A percentile compares a stretch with the other conserved stretches of the same genome.
Conservation (phyloP, 2,113 vertebrate species). For the Xyliphius kryptos region DNA sequence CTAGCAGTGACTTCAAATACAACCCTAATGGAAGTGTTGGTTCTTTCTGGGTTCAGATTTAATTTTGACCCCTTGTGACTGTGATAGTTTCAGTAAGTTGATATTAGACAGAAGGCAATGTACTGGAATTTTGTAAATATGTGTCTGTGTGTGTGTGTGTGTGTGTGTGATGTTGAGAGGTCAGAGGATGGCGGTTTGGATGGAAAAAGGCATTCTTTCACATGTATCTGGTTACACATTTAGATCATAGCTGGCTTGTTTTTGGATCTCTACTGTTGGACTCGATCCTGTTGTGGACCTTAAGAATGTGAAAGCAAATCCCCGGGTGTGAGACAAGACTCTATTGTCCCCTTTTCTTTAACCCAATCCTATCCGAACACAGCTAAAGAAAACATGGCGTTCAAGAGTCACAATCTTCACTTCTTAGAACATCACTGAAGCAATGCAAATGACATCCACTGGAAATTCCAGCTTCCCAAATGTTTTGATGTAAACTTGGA, state of each 20-base stretch:
- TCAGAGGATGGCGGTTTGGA: slow-evolving; percentile 59
- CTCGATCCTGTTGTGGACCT: slow-evolving; percentile 27
- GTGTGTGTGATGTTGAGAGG: too few relatives aligned
- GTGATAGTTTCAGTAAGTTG: slow-evolving; percentile 17
- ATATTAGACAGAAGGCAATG: slow-evolving; percentile 18
- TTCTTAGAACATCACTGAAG: too few relatives aligned
- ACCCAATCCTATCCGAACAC: too few relatives aligned
- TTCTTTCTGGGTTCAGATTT: slow-evolving; percentile 25
- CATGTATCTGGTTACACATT: slow-evolving; percentile 63
- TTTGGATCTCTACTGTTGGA: slow-evolving; percentile 45
- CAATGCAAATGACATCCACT: too few relatives aligned
- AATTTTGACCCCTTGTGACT: too few relatives aligned
- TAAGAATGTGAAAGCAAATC: slow-evolving; percentile 24
- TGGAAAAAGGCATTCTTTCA: slow-evolving; percentile 68
- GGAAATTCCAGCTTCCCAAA: too few relatives aligned
- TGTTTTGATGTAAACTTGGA: too few relatives aligned
- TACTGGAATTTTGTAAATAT: slow-evolving; percentile 12
- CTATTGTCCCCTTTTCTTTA: too few relatives aligned
- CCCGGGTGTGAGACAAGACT: slow-evolving; percentile 18
- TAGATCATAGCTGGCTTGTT: slow-evolving; percentile 51
- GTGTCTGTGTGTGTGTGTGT: slow-evolving; percentile 21
- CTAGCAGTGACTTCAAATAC: too few relatives aligned
- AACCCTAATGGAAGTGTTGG: too few relatives aligned
- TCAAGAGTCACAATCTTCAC: too few relatives aligned
- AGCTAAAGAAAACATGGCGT: too few relatives aligned